A percentile compares a stretch with the other conserved stretches of the same genome.
phyloP scores from a whole-genome alignment of 2,113 vertebrate genomes.

The Microcebus griseorufus region DNA sequence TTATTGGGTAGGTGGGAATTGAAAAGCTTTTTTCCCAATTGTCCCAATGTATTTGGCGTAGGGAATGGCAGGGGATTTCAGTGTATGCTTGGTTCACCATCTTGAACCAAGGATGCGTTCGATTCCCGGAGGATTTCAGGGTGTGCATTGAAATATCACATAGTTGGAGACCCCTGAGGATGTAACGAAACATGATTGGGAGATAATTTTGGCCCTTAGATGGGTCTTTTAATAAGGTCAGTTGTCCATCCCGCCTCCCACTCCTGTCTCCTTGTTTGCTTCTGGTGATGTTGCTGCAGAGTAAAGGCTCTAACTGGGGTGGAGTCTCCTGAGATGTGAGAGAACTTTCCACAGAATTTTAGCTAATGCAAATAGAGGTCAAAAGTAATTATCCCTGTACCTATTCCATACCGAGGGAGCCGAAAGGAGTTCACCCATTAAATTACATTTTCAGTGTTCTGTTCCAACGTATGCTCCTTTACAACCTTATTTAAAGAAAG shows the following conservation, averaged over 20 bases:
- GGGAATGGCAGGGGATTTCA: background rate
- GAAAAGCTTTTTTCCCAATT: background rate
- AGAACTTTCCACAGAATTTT: slow-evolving; percentile 52
- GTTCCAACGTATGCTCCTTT: slow-evolving; percentile 56
- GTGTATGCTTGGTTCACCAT: background rate
- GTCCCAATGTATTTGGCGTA: background rate
- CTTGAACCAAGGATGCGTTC: background rate
- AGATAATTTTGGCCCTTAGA: background rate
- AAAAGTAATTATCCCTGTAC: slow-evolving; percentile 53
- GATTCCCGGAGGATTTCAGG: slow-evolving; percentile 42
- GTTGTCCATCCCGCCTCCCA: background rate
- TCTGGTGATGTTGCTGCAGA: background rate
- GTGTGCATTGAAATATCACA: background rate
- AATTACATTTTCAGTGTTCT: slow-evolving; percentile 70
- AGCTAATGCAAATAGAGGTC: slow-evolving; percentile 50
- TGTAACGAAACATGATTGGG: background rate
- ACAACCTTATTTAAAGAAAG: slow-evolving; percentile 76
- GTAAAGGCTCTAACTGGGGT: background rate
- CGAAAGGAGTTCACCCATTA: slow-evolving; percentile 73
- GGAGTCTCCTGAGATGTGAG: slow-evolving; percentile 6
- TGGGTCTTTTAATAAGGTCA: background rate
- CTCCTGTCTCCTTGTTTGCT: background rate
- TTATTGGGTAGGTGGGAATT: background rate
- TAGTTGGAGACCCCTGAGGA: background rate
- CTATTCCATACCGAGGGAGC: background rate